These are phyloP conservation scores for Strix aluco DNA, from an alignment of 2,113 vertebrate species.

Conservation along the genomic window DNA sequence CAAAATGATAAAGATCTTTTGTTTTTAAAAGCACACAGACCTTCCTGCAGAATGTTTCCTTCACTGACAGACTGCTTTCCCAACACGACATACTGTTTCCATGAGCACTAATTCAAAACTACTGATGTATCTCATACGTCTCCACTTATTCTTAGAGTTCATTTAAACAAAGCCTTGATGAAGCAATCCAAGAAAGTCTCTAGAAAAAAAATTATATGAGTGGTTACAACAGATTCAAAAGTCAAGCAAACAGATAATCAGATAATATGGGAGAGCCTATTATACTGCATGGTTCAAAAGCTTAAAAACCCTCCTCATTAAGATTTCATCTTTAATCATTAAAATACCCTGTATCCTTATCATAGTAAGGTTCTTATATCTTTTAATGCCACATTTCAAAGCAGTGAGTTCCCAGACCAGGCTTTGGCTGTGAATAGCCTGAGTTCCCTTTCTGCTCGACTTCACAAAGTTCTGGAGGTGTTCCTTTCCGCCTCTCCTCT, in stretches of 20 bases:
- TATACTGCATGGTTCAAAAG: neutral
- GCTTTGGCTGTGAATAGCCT: neutral
- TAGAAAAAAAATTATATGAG: neutral
- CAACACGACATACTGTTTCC: neutral
- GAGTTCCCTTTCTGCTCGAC: neutral
- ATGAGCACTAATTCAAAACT: neutral
- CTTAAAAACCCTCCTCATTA: neutral
- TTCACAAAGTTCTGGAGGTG: neutral
- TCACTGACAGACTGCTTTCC: neutral
- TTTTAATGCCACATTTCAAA: neutral
- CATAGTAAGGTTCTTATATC: neutral
- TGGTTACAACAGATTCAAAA: neutral
- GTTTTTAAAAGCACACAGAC: neutral
- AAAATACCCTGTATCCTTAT: neutral
- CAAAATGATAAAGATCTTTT: neutral
- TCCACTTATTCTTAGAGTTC: neutral
- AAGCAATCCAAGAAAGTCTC: neutral
- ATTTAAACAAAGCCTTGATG: neutral
- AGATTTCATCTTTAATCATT: neutral
- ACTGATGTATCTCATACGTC: neutral
- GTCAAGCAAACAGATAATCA: neutral
- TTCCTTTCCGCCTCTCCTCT: neutral
- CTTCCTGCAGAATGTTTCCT: neutral
- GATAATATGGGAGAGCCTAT: neutral
- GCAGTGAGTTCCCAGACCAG: neutral